Evolutionary conservation across 2,888 invertebrate species (phyloP).

Genomic region (Tachystola acroxantha): DNA sequence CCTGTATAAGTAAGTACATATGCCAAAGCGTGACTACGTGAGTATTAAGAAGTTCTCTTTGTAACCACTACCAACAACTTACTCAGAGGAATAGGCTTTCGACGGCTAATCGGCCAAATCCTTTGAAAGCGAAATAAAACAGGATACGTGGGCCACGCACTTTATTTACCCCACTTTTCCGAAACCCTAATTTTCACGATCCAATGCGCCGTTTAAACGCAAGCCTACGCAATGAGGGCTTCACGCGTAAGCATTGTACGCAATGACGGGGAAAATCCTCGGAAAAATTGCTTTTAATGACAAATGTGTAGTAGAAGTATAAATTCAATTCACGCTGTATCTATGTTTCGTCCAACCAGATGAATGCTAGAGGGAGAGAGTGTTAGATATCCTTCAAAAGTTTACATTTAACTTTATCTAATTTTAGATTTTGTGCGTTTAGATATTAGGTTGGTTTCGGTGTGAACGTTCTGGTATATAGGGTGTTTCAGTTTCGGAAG

Average conservation of each 20-base stretch:
- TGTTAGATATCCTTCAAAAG: slow-evolving; percentile 59
- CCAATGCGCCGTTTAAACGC: background rate
- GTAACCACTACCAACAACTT: slow-evolving; percentile 3
- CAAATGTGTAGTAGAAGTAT: slow-evolving; percentile 39
- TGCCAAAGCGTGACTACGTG: no score
- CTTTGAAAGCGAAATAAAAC: slow-evolving; percentile 5
- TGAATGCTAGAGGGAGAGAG: slow-evolving; percentile 57
- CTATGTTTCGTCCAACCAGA: slow-evolving; percentile 65
- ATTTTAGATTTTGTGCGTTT: slow-evolving; percentile 16
- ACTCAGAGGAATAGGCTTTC: slow-evolving; percentile 5
- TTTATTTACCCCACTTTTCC: background rate
- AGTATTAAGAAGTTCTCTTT: background rate
- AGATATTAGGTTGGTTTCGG: slow-evolving; percentile 21
- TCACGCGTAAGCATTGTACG: slow-evolving; percentile 21
- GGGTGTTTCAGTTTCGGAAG: slow-evolving; percentile 26
- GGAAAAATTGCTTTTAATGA: slow-evolving; percentile 33
- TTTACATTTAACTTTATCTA: slow-evolving; percentile 21
- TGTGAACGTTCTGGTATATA: slow-evolving; percentile 22
- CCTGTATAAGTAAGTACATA: no score
- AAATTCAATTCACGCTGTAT: slow-evolving; percentile 74
- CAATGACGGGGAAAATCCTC: slow-evolving; percentile 25
- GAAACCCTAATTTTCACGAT: background rate
- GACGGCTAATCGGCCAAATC: slow-evolving; percentile 7
- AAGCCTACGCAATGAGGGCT: background rate
- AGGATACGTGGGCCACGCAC: background rate